Evolutionary conservation across 2,888 invertebrate genomes (phyloP).

Genomic region (Steinernema carpocapsae): DNA sequence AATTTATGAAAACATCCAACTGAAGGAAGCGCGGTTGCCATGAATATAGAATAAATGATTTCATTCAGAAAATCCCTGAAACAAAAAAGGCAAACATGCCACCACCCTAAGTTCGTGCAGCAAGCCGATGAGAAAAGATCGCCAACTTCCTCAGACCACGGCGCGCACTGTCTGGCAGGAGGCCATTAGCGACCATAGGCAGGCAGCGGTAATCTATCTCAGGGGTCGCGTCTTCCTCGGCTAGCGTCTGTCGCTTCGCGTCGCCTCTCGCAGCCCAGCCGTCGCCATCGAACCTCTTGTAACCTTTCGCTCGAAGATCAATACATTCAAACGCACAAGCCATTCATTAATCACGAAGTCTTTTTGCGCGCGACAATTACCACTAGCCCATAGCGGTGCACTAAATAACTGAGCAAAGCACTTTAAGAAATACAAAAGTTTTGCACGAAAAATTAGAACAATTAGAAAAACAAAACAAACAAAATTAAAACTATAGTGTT

Average conservation of each 20-base stretch:
- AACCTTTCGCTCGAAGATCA: constrained; percentile 32
- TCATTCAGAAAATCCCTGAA: too few relatives aligned
- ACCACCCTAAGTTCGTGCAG: too few relatives aligned
- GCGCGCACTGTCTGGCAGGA: background rate
- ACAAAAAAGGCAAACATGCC: too few relatives aligned
- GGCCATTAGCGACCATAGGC: constrained; percentile 13
- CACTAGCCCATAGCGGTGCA: background rate
- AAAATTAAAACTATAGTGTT: too few relatives aligned
- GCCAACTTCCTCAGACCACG: background rate
- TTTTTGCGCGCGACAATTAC: background rate
- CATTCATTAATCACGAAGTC: constrained; percentile 8
- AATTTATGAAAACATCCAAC: too few relatives aligned
- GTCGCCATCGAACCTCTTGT: constrained; percentile 25
- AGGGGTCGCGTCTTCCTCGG: constrained; percentile 3
- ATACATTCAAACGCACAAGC: background rate
- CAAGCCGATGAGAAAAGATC: background rate
- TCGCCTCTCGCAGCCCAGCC: background rate
- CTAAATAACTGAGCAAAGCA: background rate
- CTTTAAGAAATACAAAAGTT: too few relatives aligned
- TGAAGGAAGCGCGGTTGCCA: too few relatives aligned
- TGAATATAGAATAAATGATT: too few relatives aligned
- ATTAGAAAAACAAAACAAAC: too few relatives aligned
- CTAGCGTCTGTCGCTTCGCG: background rate
- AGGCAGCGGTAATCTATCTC: constrained; percentile 29
- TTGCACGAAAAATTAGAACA: background rate